Conservation (phyloP, 2,888 invertebrate species). For the Volucella inanis region DNA sequence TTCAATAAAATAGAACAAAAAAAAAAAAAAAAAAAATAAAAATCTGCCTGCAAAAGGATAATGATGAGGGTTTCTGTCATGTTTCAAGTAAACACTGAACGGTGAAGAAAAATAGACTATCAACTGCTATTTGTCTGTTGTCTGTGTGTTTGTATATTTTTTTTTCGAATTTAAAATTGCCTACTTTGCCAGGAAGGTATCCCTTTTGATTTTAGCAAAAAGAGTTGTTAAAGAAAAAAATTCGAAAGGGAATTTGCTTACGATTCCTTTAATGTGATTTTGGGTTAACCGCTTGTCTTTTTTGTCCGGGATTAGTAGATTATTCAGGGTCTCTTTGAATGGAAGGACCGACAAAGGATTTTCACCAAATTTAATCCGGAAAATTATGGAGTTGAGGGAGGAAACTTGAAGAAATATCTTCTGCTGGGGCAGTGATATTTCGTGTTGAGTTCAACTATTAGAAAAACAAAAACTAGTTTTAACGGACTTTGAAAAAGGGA, state of each 20-base stretch:
- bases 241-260: slow-evolving; percentile 8
- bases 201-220: slow-evolving; percentile 1
- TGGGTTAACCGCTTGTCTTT: slow-evolving; percentile 19
- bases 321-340: not conserved
- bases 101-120: not conserved
- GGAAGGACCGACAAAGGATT: slow-evolving; percentile 7
- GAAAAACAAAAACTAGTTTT: too few species aligned
- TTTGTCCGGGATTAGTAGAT: slow-evolving; percentile 34
- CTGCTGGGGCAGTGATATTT: too few species aligned
- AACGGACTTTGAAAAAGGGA: too few species aligned
- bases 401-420: too few species aligned
- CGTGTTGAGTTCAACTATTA: too few species aligned
- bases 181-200: slow-evolving; percentile 11
- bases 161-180: slow-evolving; percentile 54
- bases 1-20: not conserved
- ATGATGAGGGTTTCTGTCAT: not conserved
- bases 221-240: too few species aligned
- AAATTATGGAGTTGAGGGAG: too few species aligned
- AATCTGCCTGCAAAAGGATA: slow-evolving; percentile 5
- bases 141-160: too few species aligned
- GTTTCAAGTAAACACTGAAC: too few species aligned
- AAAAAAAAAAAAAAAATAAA: not conserved
- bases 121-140: slow-evolving; percentile 18
- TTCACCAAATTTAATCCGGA: slow-evolving; percentile 17
- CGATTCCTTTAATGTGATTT: slow-evolving; percentile 23